Base-by-base conservation (phyloP, 1,140 invertebrate genomes). In the Drosophila ironensis region DNA sequence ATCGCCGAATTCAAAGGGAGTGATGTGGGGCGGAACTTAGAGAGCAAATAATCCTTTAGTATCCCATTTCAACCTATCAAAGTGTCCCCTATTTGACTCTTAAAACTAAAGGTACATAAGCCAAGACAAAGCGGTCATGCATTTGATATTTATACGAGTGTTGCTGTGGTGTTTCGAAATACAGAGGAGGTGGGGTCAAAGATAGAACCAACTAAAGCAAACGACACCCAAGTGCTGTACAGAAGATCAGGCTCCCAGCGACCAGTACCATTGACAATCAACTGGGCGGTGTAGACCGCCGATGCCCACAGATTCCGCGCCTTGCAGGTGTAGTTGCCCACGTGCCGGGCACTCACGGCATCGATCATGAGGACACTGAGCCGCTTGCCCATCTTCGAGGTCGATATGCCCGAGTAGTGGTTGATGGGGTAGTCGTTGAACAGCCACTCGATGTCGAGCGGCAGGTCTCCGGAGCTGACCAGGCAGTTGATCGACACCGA, bases 251-350 rank as follows among this genome's bases (percentile, higher is more conserved):
- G 6, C 72, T 60, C 54, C 16, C 4, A 4, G 30, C 33, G n/a
- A 17, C 8, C 14, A 41, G 25, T 88, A 87, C 87, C 76, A 90
- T 81, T 76, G 56, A 88, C 72, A 46, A 77, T 57, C 14, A 90
- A 72, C 50, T 90, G 68, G n/a, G 89, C 77, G 1, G 88, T 89
- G 54, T 81, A 87, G 8, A 52, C 57, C 1, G 68, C 51, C 9
- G 77, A 52, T 27, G 94, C 95, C 72, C 94, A 95, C 19, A 91
- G 70, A 91, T 96, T 97, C 74, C 91, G 91, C 6, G 93, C 94
- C 46, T 91, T 89, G 73, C 93, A 95, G 2, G 93, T 93, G 76
- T 94, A 94, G 77, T 93, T 92, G 37, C 93, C 92, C 42, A 92
- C 91, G 89, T 94, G 92, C 44, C 88, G 90, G 46, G 90, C 91